phyloP scores from a whole-genome alignment of 2,797 vertebrate genomes.

The Decapterus maruadsi region DNA sequence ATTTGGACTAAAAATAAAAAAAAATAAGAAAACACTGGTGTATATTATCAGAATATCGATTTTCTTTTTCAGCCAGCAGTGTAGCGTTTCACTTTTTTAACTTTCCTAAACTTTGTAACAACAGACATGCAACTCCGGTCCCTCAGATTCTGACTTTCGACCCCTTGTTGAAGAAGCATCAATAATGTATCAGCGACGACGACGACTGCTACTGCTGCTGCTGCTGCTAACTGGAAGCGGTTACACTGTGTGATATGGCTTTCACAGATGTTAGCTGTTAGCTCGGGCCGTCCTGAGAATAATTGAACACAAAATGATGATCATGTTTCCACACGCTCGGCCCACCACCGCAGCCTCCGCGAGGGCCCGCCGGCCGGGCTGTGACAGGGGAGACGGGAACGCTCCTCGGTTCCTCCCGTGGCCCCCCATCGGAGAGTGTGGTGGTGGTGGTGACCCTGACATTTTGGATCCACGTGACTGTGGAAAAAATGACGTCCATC shows the following conservation, averaged over 20 bases:
- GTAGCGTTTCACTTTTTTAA: background rate
- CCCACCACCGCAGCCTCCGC: background rate
- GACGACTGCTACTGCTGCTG: background rate
- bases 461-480: conserved; percentile 4
- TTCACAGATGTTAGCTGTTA: conserved; percentile 50
- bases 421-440: background rate
- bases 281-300: conserved; percentile 1
- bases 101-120: background rate
- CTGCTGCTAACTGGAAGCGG: background rate
- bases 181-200: background rate
- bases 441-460: conserved; percentile 20
- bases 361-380: background rate
- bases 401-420: background rate
- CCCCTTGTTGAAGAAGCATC: background rate
- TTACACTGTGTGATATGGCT: background rate
- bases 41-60: background rate
- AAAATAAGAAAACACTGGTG: background rate
- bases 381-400: conserved; percentile 17
- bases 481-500: conserved; percentile 17
- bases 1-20: background rate
- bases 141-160: conserved; percentile 12
- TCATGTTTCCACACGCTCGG: conserved; percentile 36
- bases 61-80: background rate
- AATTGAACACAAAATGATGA: conserved; percentile 32
- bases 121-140: background rate